phyloP scores from a whole-genome alignment of 2,797 vertebrate genomes.

The Harpagifer antarcticus region DNA sequence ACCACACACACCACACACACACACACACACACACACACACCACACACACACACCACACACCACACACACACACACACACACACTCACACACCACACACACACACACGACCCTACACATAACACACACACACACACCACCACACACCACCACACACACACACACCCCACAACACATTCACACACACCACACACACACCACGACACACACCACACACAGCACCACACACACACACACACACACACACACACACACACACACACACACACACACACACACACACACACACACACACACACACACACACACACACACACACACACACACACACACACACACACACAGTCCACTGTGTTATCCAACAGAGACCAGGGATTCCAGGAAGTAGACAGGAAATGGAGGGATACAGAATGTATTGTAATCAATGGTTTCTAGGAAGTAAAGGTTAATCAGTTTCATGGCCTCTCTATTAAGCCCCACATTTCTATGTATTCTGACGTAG shows the following conservation, averaged over 20 bases:
- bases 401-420: conserved; percentile 10
- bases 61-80: not conserved
- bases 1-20: not conserved
- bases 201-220: not conserved
- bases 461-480: not conserved
- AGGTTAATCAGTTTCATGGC: not conserved
- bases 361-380: conserved; percentile 25
- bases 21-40: not conserved
- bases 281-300: conserved; percentile 5
- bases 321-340: too few species aligned
- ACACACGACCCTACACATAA: too few species aligned
- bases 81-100: not conserved
- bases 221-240: not conserved
- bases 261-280: conserved; percentile 11
- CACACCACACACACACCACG: not conserved
- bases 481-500: not conserved
- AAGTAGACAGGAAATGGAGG: conserved; percentile 28
- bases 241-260: not conserved
- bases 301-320: not conserved
- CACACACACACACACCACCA: conserved; percentile 19
- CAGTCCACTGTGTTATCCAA: conserved; percentile 25
- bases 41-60: not conserved
- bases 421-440: not conserved
- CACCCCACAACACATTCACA: conserved; percentile 1
- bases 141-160: conserved; percentile 4